Base-by-base conservation (phyloP, 1,140 invertebrate genomes). In the Ectropis grisescens region DNA sequence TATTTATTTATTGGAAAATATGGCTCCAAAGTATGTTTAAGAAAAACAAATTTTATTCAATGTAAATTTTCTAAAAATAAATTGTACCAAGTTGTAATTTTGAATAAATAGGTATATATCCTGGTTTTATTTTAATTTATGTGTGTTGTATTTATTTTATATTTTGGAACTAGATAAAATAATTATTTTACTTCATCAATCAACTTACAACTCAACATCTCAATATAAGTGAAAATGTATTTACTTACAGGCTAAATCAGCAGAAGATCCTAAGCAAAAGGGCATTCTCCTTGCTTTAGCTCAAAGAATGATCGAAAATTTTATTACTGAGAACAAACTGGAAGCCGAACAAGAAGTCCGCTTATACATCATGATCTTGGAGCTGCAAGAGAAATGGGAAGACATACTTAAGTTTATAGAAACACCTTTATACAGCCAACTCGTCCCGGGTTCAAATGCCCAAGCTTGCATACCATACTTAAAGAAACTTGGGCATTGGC, bases 341-440 rank as follows among this genome's bases (percentile, higher is more conserved):
- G 93, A 97, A 71, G 93, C 93, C 0, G 96, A 98, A 69, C 94
- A 95, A 78, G 96, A 98, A 82, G 91, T 96, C 0, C 89, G 94
- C 31, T 81, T 98, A 11, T 98, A 97, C 79, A 82, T 98, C 19
- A 93, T 96, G 84, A 93, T 98, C 37, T 80, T 98, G 25, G 91
- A 96, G 58, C 84, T 93, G 34, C 91, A 92, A 72, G 87, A 87
- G 23, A 97, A 96, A 68, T 91, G 88, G 79, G 86, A 91, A 41
- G 91, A 94, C 55, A 90, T 94, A 11, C 72, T 97, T 11, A 85
- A 90, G 19, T 88, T 97, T 33, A 74, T 98, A 5, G 88, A 91
- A 29, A 88, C 93, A 2, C 88, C 90, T 0, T 64, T 97, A 2
- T 89, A 90, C 16, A 59, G 85, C 7, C 87, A 87, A 48, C 53